Base-by-base conservation (phyloP, 2,113 vertebrate genomes). In the Capra hircus region DNA sequence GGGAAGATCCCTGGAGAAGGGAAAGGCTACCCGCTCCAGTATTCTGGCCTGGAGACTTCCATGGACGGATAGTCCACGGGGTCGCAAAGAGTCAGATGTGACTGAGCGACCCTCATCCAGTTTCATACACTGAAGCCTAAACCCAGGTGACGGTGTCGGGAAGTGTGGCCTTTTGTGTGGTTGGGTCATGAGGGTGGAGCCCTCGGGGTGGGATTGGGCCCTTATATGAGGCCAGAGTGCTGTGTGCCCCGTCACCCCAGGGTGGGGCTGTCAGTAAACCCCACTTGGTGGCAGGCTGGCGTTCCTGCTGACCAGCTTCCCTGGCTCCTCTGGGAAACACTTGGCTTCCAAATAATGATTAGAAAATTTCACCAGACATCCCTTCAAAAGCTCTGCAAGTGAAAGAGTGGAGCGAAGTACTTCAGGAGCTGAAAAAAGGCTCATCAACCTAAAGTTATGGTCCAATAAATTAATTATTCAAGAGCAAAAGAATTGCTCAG, bases 281-380 rank as follows among this genome's bases (percentile, higher is more conserved):
- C 7, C 21, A 5, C 40, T 5, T 5, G 19, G 15, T 1, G 36
- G 11, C 7, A 3, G 16, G 14, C 36, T 30, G 57, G 7, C 2
- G 21, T 13, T 40, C 21, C 80, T 45, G 28, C 50, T 40, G 28
- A 4, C 10, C 15, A 23, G 30, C 77, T 4, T 16, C 19, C 19
- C 30, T 11, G 28, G 30, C 12, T 33, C 19, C 78, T 64, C 17
- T 6, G 1, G 14, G 85, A 62, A 36, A 7, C 48, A 14, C n/a
- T 4, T 0, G 16, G 28, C 28, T 80, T 80, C 77, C 45, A 80
- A 50, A 33, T 28, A 80, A 50, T 2, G 8, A 33, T 11, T 80
- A 80, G 77, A 33, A 80, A 50, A 80, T 50, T 30, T 30, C 45
- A 30, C 28, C 45, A 30, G 45, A 33, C 28, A 10, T 13, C 30